phyloP scores from a whole-genome alignment of 2,113 vertebrate genomes.

The Microtus montanus region DNA sequence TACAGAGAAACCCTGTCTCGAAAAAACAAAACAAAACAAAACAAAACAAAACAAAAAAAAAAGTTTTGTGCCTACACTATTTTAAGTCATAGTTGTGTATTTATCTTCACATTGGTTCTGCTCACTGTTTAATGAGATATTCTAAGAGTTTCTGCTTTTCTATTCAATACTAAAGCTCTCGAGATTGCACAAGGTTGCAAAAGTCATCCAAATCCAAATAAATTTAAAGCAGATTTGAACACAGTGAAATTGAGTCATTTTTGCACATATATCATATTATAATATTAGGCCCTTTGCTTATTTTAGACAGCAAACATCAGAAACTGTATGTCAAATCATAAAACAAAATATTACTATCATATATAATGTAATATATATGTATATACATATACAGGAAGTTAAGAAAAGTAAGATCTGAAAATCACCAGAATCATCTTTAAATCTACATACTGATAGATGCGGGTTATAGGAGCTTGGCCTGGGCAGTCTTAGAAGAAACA shows the following conservation, averaged over 20 bases:
- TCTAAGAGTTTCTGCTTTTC: conserved; percentile 11
- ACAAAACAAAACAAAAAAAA: no score
- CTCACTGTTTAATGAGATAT: conserved; percentile 8
- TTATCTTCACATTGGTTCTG: not conserved
- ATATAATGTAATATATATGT: not conserved
- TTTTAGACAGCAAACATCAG: conserved; percentile 4
- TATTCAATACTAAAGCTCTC: not conserved
- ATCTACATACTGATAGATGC: not conserved
- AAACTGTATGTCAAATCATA: not conserved
- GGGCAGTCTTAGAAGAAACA: not conserved
- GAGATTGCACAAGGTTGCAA: not conserved
- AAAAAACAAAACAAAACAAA: no score
- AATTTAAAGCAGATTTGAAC: not conserved
- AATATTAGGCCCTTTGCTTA: not conserved
- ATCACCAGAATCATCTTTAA: not conserved
- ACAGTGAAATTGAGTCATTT: not conserved
- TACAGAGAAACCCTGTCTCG: no score
- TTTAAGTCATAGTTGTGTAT: not conserved
- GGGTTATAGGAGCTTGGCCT: not conserved
- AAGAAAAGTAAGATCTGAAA: not conserved
- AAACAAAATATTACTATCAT: not conserved
- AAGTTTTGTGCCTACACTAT: conserved; percentile 6
- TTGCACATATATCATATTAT: not conserved
- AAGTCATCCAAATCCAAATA: not conserved
- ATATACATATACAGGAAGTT: not conserved